phyloP scores from a whole-genome alignment of 1,140 invertebrate species.

The Sipha flava region DNA sequence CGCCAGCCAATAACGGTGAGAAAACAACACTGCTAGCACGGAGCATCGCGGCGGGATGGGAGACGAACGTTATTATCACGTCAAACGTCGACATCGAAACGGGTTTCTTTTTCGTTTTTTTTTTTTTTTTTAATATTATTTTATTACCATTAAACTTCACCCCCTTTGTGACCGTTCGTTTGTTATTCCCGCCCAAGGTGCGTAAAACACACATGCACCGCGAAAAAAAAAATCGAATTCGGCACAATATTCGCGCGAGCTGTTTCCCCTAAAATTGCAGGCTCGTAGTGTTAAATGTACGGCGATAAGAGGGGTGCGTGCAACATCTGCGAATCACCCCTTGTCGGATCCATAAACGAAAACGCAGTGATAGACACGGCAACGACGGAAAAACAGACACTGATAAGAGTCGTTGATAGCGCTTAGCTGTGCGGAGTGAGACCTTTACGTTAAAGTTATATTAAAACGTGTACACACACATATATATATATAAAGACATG shows the following conservation, averaged over 20 bases:
- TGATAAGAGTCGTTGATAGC: background rate
- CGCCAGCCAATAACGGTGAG: too few species aligned
- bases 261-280: background rate
- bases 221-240: background rate
- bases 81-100: too few species aligned
- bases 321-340: constrained; percentile 10
- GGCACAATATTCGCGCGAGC: background rate
- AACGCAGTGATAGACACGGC: background rate
- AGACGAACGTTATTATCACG: too few species aligned
- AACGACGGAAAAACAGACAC: background rate
- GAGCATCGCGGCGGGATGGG: too few species aligned
- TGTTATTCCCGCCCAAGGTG: background rate
- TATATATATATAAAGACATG: background rate
- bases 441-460: constrained; percentile 3
- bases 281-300: background rate
- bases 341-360: constrained; percentile 4
- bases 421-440: too few species aligned
- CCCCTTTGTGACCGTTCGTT: too few species aligned
- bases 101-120: too few species aligned
- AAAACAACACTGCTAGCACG: too few species aligned
- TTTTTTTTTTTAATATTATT: background rate
- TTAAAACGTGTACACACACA: constrained; percentile 1
- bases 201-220: background rate
- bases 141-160: background rate
- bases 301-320: background rate